A percentile compares a stretch with the other conserved stretches of the same genome.
phyloP scores from a whole-genome alignment of 1,140 invertebrate species.

The Steinernema feltiae region DNA sequence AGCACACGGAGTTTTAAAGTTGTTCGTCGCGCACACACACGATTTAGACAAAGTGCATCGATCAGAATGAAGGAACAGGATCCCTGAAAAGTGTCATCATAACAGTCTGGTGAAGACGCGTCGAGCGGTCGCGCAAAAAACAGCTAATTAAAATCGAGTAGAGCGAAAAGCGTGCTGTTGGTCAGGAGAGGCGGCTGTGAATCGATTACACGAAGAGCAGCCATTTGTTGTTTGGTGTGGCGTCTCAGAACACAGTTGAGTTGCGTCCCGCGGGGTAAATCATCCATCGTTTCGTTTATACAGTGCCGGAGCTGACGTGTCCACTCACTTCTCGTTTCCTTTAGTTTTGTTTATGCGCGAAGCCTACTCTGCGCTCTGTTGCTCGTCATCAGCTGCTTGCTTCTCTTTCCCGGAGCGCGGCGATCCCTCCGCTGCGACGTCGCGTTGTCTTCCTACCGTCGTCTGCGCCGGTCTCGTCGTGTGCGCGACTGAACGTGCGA shows the following conservation, averaged over 20 bases:
- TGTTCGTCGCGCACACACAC: too few species aligned
- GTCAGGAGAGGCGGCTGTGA: too few species aligned
- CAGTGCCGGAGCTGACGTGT: background rate
- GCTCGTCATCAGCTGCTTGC: background rate
- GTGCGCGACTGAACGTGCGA: background rate
- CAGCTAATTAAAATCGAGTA: background rate
- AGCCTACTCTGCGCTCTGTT: too few species aligned
- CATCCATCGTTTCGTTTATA: too few species aligned
- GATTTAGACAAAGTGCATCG: background rate
- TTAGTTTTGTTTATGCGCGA: background rate
- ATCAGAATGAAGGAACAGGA: too few species aligned
- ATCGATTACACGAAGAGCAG: background rate
- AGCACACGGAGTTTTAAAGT: too few species aligned
- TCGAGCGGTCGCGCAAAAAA: background rate
- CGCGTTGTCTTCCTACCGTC: too few species aligned
- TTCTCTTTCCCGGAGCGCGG: background rate
- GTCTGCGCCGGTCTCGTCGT: too few species aligned
- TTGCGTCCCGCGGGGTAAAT: background rate
- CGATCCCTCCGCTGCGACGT: too few species aligned
- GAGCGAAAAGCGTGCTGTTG: too few species aligned
- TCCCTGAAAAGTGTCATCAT: background rate
- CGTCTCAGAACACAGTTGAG: too few species aligned
- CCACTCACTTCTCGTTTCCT: background rate
- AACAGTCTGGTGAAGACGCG: too few species aligned
- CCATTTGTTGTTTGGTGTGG: background rate